Conservation (phyloP, 2,797 vertebrate species). For the Crenuchus spilurus region DNA sequence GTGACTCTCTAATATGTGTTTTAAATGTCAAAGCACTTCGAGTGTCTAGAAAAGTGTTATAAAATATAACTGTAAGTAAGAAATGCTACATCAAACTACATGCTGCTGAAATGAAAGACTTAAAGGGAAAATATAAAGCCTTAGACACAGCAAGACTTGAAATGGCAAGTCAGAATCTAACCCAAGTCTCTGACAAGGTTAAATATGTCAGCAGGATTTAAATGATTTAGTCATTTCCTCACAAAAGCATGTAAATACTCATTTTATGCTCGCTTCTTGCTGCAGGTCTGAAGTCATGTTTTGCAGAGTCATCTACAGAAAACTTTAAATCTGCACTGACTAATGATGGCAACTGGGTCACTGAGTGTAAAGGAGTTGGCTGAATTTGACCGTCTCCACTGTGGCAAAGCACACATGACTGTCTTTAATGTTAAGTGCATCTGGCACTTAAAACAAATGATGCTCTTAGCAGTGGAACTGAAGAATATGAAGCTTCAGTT, state of each 20-base stretch:
- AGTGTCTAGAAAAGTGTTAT: too few relatives aligned
- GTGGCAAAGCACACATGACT: constrained; percentile 58
- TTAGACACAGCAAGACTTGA: too few relatives aligned
- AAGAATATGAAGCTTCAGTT: constrained; percentile 52
- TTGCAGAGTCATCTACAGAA: constrained; percentile 54
- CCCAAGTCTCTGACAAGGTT: not conserved
- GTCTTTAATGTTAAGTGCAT: constrained; percentile 67
- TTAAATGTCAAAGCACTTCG: too few relatives aligned
- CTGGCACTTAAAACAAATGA: constrained; percentile 69
- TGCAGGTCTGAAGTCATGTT: constrained; percentile 32
- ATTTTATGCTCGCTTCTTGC: constrained; percentile 9
- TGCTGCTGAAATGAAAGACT: not conserved
- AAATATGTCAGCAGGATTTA: not conserved
- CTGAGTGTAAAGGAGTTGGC: constrained; percentile 47
- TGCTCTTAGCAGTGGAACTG: constrained; percentile 51
- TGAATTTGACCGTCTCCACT: constrained; percentile 56
- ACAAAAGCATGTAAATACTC: constrained; percentile 9
- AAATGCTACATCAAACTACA: not conserved
- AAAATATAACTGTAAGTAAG: too few relatives aligned
- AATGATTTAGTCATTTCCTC: constrained; percentile 8
- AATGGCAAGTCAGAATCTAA: not conserved
- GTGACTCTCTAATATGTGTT: too few relatives aligned
- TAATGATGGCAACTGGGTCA: constrained; percentile 54
- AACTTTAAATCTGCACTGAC: constrained; percentile 53
- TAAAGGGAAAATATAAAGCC: not conserved